phyloP scores from a whole-genome alignment of 2,888 invertebrate species.

The Caenorhabditis plicata region DNA sequence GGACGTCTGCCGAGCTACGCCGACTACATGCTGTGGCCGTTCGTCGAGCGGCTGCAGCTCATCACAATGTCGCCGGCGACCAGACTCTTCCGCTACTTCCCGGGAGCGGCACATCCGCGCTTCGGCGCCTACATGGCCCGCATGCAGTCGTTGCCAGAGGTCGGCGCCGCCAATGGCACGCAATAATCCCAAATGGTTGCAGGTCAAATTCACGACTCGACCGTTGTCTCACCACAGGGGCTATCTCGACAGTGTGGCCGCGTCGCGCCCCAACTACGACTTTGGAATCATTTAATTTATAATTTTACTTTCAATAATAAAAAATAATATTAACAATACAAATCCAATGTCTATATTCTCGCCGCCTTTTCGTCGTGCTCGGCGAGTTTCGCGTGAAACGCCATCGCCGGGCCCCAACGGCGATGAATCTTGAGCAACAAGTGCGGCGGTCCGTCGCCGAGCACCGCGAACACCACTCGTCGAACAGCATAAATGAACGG shows the following conservation, averaged over 20 bases:
- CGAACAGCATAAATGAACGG: too few species aligned
- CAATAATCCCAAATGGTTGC: not conserved
- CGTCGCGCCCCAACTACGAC: constrained; percentile 53
- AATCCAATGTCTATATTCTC: too few species aligned
- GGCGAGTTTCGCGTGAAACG: too few species aligned
- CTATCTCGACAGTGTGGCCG: constrained; percentile 46
- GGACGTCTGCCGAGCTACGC: constrained; percentile 49
- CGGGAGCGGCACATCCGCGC: constrained; percentile 51
- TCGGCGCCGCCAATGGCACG: constrained; percentile 1
- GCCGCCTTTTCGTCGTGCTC: too few species aligned
- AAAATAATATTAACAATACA: constrained; percentile 2
- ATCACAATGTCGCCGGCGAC: constrained; percentile 38
- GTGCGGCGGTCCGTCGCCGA: too few species aligned
- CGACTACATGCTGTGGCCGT: constrained; percentile 55
- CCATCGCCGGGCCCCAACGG: too few species aligned
- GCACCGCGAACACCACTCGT: too few species aligned
- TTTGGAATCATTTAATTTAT: too few species aligned
- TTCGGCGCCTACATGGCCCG: constrained; percentile 55
- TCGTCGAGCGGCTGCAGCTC: constrained; percentile 52
- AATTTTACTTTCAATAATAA: constrained; percentile 19
- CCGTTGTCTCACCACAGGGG: constrained; percentile 51
- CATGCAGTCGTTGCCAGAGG: constrained; percentile 54
- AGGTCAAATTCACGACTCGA: constrained; percentile 49
- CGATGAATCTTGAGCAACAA: too few species aligned
- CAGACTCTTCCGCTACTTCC: constrained; percentile 45